Percentiles rank a stretch among this genome's conserved stretches.
Conservation (phyloP, 2,888 invertebrate genomes). For the Drepana falcataria region DNA sequence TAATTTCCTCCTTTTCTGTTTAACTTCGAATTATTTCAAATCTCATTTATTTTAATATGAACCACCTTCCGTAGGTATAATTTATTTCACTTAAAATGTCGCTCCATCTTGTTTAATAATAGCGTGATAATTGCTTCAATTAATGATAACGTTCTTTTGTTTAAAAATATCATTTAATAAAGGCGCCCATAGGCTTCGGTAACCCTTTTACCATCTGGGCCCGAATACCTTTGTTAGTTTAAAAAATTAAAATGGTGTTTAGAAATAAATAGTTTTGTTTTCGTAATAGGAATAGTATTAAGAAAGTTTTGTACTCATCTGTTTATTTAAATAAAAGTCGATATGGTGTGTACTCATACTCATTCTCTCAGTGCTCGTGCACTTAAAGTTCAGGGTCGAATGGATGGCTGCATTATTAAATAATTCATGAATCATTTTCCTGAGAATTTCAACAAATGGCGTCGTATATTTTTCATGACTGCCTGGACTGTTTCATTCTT, state of each 20-base stretch:
- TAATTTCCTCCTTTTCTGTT: background rate
- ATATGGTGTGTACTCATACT: background rate
- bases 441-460: conserved; percentile 11
- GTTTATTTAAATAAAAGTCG: too few species aligned
- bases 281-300: too few species aligned
- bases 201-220: too few species aligned
- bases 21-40: background rate
- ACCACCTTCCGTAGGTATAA: background rate
- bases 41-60: background rate
- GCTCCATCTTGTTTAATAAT: too few species aligned
- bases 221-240: too few species aligned
- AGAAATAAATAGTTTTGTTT: too few species aligned
- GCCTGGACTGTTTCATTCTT: conserved; percentile 5
- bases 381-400: conserved; percentile 14
- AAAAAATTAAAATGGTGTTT: too few species aligned
- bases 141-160: too few species aligned
- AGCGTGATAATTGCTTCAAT: too few species aligned
- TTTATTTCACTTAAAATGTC: background rate
- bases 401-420: conserved; percentile 19
- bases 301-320: too few species aligned
- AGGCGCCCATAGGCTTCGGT: too few species aligned
- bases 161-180: too few species aligned
- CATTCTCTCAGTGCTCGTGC: background rate
- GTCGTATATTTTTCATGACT: conserved; percentile 17
- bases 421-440: conserved; percentile 24